Evolutionary conservation across 2,888 invertebrate species (phyloP).

Genomic region (Nowickia ferox): DNA sequence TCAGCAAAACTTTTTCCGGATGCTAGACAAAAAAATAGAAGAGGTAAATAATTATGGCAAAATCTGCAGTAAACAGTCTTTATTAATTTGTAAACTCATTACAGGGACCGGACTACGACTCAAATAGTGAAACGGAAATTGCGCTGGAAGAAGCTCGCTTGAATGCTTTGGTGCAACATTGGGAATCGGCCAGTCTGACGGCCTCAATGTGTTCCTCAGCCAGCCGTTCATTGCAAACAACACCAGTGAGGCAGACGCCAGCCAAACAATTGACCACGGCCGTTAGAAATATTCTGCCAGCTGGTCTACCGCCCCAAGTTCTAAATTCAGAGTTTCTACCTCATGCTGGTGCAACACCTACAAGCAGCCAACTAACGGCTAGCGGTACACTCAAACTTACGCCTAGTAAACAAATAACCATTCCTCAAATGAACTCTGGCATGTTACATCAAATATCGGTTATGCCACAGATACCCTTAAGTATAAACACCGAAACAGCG

Average conservation of each 20-base stretch:
- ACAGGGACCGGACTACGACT: conserved; percentile 92
- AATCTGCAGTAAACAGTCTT: background rate
- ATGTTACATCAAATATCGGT: conserved; percentile 75
- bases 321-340: conserved; percentile 81
- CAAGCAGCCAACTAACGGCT: conserved; percentile 70
- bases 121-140: conserved; percentile 89
- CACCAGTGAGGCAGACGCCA: conserved; percentile 84
- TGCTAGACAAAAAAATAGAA: conserved; percentile 96
- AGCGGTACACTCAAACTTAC: conserved; percentile 71
- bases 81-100: background rate
- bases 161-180: conserved; percentile 88
- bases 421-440: conserved; percentile 77
- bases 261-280: conserved; percentile 76
- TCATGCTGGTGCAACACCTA: conserved; percentile 76
- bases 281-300: conserved; percentile 75
- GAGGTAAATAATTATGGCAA: conserved; percentile 85
- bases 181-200: conserved; percentile 89
- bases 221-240: conserved; percentile 84
- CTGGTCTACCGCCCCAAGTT: conserved; percentile 74
- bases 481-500: conserved; percentile 72
- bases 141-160: conserved; percentile 88
- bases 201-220: conserved; percentile 84
- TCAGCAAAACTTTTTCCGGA: conserved; percentile 96
- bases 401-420: conserved; percentile 74
- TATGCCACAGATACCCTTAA: conserved; percentile 73